Evolutionary conservation across 1,140 invertebrate species (phyloP).

Genomic region (Sweltsa coloradensis): DNA sequence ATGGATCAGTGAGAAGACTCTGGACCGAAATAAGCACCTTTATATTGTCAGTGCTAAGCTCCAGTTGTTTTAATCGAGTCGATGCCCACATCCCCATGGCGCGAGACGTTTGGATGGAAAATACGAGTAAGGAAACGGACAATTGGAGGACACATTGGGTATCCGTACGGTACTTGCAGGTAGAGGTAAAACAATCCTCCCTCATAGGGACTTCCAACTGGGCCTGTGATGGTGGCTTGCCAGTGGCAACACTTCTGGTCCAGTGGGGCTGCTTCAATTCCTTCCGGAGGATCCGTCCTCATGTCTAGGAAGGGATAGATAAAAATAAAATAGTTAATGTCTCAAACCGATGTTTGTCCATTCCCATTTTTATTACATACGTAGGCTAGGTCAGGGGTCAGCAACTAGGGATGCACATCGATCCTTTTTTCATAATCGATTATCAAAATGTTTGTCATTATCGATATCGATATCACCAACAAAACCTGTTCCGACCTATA

Average conservation of each 20-base stretch:
- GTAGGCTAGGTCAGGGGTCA: too few species aligned
- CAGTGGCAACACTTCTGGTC: conserved; percentile 75
- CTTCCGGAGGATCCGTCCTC: conserved; percentile 74
- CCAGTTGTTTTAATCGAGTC: conserved; percentile 94
- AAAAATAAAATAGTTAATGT: background rate
- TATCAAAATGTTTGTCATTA: too few species aligned
- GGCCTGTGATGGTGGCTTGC: conserved; percentile 84
- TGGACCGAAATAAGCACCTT: conserved; percentile 84
- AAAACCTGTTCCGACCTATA: too few species aligned
- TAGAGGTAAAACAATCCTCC: conserved; percentile 91
- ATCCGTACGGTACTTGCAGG: conserved; percentile 58
- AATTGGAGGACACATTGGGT: conserved; percentile 82
- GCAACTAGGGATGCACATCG: too few species aligned
- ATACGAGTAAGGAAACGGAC: conserved; percentile 84
- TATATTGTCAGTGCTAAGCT: conserved; percentile 79
- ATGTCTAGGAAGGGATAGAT: conserved; percentile 33
- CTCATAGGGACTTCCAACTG: conserved; percentile 81
- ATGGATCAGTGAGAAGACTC: conserved; percentile 86
- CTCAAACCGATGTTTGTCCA: background rate
- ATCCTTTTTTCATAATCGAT: too few species aligned
- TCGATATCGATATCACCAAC: too few species aligned
- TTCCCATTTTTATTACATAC: background rate
- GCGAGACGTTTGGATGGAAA: conserved; percentile 87
- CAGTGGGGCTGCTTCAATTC: conserved; percentile 76
- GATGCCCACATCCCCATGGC: conserved; percentile 91